phyloP scores from a whole-genome alignment of 2,888 invertebrate species.

The Dicycla oo region DNA sequence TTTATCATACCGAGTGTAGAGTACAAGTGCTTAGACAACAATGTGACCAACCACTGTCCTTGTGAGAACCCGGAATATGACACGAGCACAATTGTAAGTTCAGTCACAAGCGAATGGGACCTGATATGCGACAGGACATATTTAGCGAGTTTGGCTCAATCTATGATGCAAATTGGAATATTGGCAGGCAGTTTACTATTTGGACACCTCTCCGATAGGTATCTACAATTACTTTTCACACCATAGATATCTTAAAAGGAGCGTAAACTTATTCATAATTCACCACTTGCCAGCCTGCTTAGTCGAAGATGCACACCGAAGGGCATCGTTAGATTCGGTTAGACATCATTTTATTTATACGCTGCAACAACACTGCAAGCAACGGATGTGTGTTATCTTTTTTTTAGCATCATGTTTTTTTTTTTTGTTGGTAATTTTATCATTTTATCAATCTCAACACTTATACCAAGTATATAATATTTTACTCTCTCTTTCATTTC shows the following conservation, averaged over 20 bases:
- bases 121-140: constrained; percentile 90
- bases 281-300: no score
- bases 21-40: constrained; percentile 85
- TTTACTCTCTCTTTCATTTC: constrained; percentile 62
- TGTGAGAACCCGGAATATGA: constrained; percentile 89
- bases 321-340: not conserved
- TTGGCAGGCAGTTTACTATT: constrained; percentile 89
- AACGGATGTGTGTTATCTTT: not conserved
- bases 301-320: not conserved
- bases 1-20: constrained; percentile 89
- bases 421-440: not conserved
- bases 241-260: not conserved
- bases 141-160: constrained; percentile 89
- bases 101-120: constrained; percentile 91
- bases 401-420: not conserved
- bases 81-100: constrained; percentile 86
- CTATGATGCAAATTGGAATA: constrained; percentile 90
- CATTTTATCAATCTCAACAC: not conserved
- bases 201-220: constrained; percentile 88
- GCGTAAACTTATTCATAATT: not conserved
- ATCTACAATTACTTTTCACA: not conserved
- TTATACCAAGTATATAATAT: not conserved
- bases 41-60: constrained; percentile 83
- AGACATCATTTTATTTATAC: not conserved
- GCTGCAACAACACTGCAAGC: not conserved